phyloP scores from a whole-genome alignment of 1,140 invertebrate genomes.

The Sinella curviseta region DNA sequence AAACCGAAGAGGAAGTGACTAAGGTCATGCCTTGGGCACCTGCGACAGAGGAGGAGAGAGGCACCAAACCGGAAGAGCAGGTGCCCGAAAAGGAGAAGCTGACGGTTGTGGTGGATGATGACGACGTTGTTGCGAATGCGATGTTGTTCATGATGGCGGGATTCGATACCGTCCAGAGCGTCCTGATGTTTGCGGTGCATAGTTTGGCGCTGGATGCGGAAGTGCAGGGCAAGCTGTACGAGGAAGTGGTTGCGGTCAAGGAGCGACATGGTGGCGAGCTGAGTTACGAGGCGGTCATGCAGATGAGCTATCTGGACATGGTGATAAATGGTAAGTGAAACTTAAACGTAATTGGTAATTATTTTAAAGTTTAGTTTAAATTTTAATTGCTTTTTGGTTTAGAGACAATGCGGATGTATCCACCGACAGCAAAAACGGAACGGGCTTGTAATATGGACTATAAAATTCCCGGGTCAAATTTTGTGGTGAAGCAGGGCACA shows the following conservation, averaged over 20 bases:
- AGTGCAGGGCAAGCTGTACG: constrained; percentile 56
- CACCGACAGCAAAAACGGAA: neutral
- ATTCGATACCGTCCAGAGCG: constrained; percentile 58
- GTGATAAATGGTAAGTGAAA: neutral
- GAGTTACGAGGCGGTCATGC: constrained; percentile 53
- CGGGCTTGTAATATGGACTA: constrained; percentile 29
- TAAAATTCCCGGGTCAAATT: constrained; percentile 30
- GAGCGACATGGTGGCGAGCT: constrained; percentile 50
- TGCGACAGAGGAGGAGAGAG: too few relatives aligned
- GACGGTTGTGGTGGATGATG: constrained; percentile 53
- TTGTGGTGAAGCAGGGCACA: constrained; percentile 7
- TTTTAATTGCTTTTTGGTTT: neutral
- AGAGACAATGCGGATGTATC: constrained; percentile 34
- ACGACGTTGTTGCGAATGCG: constrained; percentile 58
- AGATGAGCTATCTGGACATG: constrained; percentile 55
- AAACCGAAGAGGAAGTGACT: too few relatives aligned
- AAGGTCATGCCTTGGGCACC: too few relatives aligned
- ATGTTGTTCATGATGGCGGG: constrained; percentile 61
- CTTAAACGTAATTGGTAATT: neutral
- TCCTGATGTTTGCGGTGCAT: constrained; percentile 58
- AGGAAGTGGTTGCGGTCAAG: constrained; percentile 56
- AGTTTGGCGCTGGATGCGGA: constrained; percentile 59
- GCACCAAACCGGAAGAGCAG: constrained; percentile 46
- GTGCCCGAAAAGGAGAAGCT: constrained; percentile 55
- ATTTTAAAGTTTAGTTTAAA: neutral